Conservation (phyloP, 2,888 invertebrate genomes). For the Halictus ligatus region DNA sequence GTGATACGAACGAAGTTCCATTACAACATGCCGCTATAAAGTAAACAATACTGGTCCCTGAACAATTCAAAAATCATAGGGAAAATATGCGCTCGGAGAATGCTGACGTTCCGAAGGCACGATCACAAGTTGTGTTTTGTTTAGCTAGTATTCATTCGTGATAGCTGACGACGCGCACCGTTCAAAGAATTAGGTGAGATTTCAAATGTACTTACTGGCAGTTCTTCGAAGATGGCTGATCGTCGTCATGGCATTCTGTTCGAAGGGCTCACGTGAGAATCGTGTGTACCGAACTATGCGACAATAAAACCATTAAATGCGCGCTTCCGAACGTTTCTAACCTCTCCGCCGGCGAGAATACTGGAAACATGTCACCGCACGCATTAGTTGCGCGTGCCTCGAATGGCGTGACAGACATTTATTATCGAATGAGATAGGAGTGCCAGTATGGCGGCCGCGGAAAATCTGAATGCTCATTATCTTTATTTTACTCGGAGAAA, state of each 20-base stretch:
- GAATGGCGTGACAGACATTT: not conserved
- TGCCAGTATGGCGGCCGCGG: constrained; percentile 30
- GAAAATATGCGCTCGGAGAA: not conserved
- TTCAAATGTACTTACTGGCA: constrained; percentile 70
- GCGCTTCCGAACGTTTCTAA: constrained; percentile 33
- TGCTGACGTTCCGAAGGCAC: not conserved
- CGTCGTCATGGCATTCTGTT: constrained; percentile 72
- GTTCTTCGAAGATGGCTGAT: constrained; percentile 69
- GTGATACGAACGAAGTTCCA: not conserved
- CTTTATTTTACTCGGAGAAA: not conserved
- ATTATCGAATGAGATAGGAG: not conserved
- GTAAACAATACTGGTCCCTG: not conserved
- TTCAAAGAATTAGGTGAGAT: constrained; percentile 1
- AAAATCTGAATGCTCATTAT: constrained; percentile 30
- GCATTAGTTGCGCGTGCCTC: not conserved
- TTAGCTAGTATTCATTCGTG: constrained; percentile 22
- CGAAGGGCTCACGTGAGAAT: constrained; percentile 7
- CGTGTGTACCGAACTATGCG: not conserved
- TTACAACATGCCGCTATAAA: not conserved
- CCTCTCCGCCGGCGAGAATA: constrained; percentile 35
- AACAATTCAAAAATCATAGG: not conserved
- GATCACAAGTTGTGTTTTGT: constrained; percentile 33
- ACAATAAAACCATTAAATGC: constrained; percentile 5
- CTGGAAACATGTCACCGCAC: not conserved
- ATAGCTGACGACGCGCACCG: constrained; percentile 9